These are phyloP conservation scores for Popillia japonica DNA, from an alignment of 1,140 invertebrate species.

Conservation along the genomic window DNA sequence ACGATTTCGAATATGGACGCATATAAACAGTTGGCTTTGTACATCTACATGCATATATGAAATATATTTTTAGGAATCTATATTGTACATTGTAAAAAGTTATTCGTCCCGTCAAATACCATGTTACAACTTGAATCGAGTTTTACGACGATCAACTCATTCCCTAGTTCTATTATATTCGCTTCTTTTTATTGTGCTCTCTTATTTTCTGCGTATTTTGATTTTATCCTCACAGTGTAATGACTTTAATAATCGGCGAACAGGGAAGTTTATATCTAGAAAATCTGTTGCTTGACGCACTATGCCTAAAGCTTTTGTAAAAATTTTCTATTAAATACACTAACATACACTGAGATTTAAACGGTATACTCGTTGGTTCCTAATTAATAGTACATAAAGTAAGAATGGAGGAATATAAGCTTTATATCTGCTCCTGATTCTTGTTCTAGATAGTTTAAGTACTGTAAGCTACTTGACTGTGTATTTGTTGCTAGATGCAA, in stretches of 20 bases:
- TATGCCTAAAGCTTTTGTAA: too few relatives aligned
- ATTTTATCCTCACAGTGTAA: background rate
- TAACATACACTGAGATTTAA: too few relatives aligned
- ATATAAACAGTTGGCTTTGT: constrained; percentile 50
- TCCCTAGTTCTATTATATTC: constrained; percentile 19
- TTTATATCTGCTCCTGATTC: too few relatives aligned
- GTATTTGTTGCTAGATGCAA: too few relatives aligned
- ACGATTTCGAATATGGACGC: constrained; percentile 51
- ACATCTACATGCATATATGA: constrained; percentile 26
- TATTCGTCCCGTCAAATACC: constrained; percentile 43
- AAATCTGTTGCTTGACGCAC: background rate
- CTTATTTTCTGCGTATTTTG: constrained; percentile 13
- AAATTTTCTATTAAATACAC: too few relatives aligned
- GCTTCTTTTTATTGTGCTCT: constrained; percentile 18
- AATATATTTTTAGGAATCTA: constrained; percentile 39
- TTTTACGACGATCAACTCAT: constrained; percentile 45
- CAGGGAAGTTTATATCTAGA: background rate
- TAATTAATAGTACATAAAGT: too few relatives aligned
- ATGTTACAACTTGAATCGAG: constrained; percentile 46
- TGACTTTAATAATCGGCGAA: background rate
- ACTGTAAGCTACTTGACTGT: too few relatives aligned
- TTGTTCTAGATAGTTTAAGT: too few relatives aligned
- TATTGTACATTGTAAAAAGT: constrained; percentile 53
- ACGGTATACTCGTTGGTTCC: too few relatives aligned
- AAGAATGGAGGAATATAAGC: too few relatives aligned